Evolutionary conservation across 2,797 vertebrate genomes (phyloP).

Genomic region (Gadopsis bispinosus): DNA sequence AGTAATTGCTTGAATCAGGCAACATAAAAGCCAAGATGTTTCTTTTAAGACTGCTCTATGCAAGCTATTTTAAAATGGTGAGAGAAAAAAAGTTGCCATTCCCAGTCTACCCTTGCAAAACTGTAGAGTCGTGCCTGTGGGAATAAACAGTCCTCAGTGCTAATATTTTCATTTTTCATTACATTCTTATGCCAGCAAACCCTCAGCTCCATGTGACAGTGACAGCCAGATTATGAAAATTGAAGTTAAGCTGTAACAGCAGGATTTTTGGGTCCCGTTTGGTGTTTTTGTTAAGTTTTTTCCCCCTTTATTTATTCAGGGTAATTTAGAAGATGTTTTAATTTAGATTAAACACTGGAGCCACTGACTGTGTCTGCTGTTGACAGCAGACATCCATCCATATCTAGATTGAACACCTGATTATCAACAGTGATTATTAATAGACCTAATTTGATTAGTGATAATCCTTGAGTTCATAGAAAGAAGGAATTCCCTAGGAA

Average conservation of each 20-base stretch:
- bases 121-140: conserved; percentile 34
- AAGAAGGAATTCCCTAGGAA: conserved; percentile 9
- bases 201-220: conserved; percentile 41
- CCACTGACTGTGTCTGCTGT: conserved; percentile 35
- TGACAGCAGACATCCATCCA: conserved; percentile 41
- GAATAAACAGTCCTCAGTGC: conserved; percentile 34
- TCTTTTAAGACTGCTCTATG: conserved; percentile 61
- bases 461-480: background rate
- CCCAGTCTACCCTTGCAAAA: conserved; percentile 37
- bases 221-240: conserved; percentile 49
- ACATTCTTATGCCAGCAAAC: conserved; percentile 49
- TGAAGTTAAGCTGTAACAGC: conserved; percentile 23
- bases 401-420: conserved; percentile 23
- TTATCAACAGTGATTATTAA: conserved; percentile 14
- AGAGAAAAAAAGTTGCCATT: conserved; percentile 4
- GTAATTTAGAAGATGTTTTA: conserved; percentile 51
- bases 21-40: conserved; percentile 63
- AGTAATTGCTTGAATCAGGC: conserved; percentile 72
- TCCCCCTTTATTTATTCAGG: conserved; percentile 9
- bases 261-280: conserved; percentile 41
- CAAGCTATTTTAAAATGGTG: conserved; percentile 44
- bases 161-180: conserved; percentile 58
- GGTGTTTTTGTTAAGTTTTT: conserved; percentile 42
- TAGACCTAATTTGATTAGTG: conserved; percentile 20
- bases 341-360: conserved; percentile 46